phyloP scores from a whole-genome alignment of 2,113 vertebrate genomes.

The Anarrhichthys ocellatus region DNA sequence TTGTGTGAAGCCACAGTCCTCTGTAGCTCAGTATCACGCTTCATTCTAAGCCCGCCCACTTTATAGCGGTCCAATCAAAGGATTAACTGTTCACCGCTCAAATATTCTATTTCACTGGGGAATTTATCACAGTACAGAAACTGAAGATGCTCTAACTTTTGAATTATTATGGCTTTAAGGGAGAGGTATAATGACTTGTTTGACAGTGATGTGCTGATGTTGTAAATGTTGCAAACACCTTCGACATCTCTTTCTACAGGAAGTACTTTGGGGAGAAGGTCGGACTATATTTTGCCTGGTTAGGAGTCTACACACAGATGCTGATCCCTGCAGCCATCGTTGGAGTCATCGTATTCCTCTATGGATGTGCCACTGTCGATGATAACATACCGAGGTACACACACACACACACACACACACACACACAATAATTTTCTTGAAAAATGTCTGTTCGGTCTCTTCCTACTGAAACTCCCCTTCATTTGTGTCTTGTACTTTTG shows the following conservation, averaged over 20 bases:
- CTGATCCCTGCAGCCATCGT: slow-evolving; percentile 95
- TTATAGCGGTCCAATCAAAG: too few species aligned
- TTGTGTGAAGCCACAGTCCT: too few species aligned
- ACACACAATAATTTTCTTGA: neutral
- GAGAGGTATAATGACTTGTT: neutral
- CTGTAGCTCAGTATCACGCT: too few species aligned
- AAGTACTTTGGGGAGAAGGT: slow-evolving; percentile 99
- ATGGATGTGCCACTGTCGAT: slow-evolving; percentile 94
- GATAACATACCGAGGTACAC: slow-evolving; percentile 94
- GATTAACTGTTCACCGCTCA: too few species aligned
- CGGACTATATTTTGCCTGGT: slow-evolving; percentile 97
- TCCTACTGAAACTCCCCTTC: too few species aligned
- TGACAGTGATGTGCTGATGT: neutral
- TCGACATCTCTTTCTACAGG: slow-evolving; percentile 75
- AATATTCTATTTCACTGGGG: too few species aligned
- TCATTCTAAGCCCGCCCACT: too few species aligned
- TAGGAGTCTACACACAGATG: slow-evolving; percentile 98
- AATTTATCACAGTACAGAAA: neutral
- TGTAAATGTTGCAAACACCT: neutral
- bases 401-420: neutral
- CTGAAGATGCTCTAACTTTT: neutral
- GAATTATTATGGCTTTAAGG: neutral
- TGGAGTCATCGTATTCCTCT: slow-evolving; percentile 96
- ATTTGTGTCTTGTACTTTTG: neutral
- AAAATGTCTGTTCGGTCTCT: neutral